Evolutionary conservation across 2,797 vertebrate genomes (phyloP).

Genomic region (Diglossa cyanea): DNA sequence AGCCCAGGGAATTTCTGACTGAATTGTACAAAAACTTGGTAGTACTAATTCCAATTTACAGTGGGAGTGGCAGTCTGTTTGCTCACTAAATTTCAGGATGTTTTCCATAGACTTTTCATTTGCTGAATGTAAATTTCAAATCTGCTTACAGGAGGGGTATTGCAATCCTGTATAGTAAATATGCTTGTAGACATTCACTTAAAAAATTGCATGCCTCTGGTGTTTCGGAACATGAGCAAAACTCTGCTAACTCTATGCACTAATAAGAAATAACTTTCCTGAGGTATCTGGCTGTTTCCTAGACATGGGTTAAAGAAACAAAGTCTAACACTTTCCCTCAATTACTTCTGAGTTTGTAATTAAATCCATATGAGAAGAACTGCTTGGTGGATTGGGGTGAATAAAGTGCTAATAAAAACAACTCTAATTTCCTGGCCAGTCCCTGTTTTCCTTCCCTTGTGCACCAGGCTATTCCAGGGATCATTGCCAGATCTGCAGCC

Average conservation of each 20-base stretch:
- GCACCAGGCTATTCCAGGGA: background rate
- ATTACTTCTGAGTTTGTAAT: slow-evolving; percentile 4
- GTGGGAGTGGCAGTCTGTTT: background rate
- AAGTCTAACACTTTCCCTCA: background rate
- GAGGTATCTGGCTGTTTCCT: background rate
- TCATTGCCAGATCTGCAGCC: background rate
- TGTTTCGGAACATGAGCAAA: background rate
- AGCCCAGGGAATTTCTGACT: background rate
- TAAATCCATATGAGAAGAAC: background rate
- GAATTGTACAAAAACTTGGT: background rate
- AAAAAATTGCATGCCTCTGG: background rate
- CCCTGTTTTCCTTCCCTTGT: background rate
- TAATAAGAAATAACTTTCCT: background rate
- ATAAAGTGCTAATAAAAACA: slow-evolving; percentile 31
- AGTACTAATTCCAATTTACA: background rate
- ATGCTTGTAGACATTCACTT: background rate
- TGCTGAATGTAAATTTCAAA: background rate
- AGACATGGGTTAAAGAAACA: background rate
- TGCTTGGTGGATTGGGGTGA: background rate
- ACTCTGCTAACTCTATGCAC: background rate
- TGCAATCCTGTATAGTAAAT: background rate
- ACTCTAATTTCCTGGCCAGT: slow-evolving; percentile 8
- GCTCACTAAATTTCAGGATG: background rate
- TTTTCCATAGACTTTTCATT: background rate
- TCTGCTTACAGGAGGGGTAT: background rate